A percentile compares a stretch with the other conserved stretches of the same genome.
phyloP scores from a whole-genome alignment of 2,113 vertebrate genomes.

The Physeter macrocephalus region DNA sequence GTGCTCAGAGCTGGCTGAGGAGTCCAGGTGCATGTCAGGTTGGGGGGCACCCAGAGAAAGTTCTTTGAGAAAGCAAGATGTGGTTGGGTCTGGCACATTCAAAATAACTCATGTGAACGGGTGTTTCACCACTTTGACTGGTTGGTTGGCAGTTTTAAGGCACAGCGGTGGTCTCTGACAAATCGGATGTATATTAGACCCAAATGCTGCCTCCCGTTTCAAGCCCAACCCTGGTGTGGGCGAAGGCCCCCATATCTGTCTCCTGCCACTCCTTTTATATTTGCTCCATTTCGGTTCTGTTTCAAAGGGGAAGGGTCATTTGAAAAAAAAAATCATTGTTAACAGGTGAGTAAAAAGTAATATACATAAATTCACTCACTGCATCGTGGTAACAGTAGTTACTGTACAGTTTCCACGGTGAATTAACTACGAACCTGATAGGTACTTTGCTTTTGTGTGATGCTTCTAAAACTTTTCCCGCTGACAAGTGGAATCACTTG shows the following conservation, averaged over 20 bases:
- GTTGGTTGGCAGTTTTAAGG: not conserved
- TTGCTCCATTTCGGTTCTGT: not conserved
- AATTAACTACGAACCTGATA: not conserved
- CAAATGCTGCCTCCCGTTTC: not conserved
- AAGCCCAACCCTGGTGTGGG: not conserved
- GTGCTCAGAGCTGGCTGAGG: not conserved
- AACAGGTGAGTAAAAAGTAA: not conserved
- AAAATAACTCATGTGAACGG: not conserved
- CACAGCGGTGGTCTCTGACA: not conserved
- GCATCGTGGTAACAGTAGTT: too few relatives aligned
- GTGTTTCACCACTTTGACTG: not conserved
- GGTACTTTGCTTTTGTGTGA: not conserved
- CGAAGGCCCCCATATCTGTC: not conserved
- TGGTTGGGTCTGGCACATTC: not conserved
- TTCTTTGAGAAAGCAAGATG: not conserved
- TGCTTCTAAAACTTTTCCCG: not conserved
- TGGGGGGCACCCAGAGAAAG: not conserved
- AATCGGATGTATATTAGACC: not conserved
- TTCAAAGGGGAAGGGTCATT: not conserved
- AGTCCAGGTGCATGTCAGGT: not conserved
- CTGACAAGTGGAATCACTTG: not conserved
- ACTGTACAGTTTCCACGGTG: not conserved
- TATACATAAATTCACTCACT: rapidly evolving
- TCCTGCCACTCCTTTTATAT: not conserved
- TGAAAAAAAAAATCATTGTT: not conserved